Conservation (phyloP, 2,888 invertebrate genomes). For the Congeria kusceri region DNA sequence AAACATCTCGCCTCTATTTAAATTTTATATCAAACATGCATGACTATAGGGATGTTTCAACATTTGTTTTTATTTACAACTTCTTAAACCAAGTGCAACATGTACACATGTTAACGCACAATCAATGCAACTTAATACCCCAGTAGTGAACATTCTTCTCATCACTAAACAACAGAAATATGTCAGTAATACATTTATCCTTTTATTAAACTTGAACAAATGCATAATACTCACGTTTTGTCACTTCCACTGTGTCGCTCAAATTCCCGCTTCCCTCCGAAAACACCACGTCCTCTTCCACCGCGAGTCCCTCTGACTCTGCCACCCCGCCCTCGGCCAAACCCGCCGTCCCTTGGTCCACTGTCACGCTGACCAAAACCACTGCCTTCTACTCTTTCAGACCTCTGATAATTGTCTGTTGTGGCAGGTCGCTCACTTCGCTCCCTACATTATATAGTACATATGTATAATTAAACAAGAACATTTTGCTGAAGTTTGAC, state of each 20-base stretch:
- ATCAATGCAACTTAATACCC: too few species aligned
- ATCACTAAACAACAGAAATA: too few species aligned
- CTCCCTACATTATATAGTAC: too few species aligned
- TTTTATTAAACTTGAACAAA: background rate
- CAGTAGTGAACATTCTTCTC: too few species aligned
- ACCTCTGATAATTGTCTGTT: conserved; percentile 29
- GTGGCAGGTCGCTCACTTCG: conserved; percentile 24
- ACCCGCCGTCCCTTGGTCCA: conserved; percentile 50
- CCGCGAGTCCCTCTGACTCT: conserved; percentile 72
- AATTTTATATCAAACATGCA: too few species aligned
- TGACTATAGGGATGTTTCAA: too few species aligned
- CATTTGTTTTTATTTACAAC: too few species aligned
- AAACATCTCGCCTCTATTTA: background rate
- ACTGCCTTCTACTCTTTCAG: conserved; percentile 49
- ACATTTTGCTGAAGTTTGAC: too few species aligned
- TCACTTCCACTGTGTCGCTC: conserved; percentile 98
- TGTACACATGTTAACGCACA: too few species aligned
- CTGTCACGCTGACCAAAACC: conserved; percentile 31
- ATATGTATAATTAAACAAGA: too few species aligned
- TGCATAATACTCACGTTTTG: conserved; percentile 90
- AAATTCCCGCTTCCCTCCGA: conserved; percentile 93
- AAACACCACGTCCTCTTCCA: conserved; percentile 69
- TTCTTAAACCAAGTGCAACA: too few species aligned
- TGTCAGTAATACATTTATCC: too few species aligned
- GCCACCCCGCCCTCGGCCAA: conserved; percentile 39